These are phyloP conservation scores for Hexactinellida sp. DNA, from an alignment of 37 sponge, comb jelly and placozoan genomes.

Conservation along the genomic window DNA sequence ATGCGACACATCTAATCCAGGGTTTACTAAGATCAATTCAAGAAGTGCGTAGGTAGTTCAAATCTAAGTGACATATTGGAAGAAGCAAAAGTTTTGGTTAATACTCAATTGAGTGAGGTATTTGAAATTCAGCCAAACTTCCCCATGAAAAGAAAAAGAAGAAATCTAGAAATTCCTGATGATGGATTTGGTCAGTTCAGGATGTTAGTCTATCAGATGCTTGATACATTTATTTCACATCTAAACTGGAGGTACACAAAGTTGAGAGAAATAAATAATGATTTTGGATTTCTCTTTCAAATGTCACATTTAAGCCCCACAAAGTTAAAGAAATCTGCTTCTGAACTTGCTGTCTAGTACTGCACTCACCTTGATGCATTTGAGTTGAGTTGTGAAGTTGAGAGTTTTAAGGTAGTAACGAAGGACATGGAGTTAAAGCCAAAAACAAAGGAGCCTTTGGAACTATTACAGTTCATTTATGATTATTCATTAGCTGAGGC, in stretches of 20 bases:
- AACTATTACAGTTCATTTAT: not conserved
- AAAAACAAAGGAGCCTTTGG: not conserved
- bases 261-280: not conserved
- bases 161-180: not conserved
- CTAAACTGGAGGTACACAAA: not conserved
- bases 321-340: not conserved
- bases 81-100: constrained; percentile 10
- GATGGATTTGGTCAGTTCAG: not conserved
- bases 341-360: constrained; percentile 7
- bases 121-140: not conserved
- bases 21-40: constrained; percentile 5
- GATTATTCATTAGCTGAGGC: not conserved
- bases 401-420: constrained; percentile 7
- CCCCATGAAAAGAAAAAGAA: constrained; percentile 6
- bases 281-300: constrained; percentile 13
- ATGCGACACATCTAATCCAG: constrained; percentile 7
- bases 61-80: not conserved
- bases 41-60: not conserved
- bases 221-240: not conserved
- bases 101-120: constrained; percentile 2
- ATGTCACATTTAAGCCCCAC: not conserved
- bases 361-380: not conserved
- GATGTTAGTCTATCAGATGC: not conserved
- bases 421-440: not conserved
- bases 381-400: constrained; percentile 15